Evolutionary conservation across 2,888 invertebrate species (phyloP).

Genomic region (Dyspetes luteomarginatus): DNA sequence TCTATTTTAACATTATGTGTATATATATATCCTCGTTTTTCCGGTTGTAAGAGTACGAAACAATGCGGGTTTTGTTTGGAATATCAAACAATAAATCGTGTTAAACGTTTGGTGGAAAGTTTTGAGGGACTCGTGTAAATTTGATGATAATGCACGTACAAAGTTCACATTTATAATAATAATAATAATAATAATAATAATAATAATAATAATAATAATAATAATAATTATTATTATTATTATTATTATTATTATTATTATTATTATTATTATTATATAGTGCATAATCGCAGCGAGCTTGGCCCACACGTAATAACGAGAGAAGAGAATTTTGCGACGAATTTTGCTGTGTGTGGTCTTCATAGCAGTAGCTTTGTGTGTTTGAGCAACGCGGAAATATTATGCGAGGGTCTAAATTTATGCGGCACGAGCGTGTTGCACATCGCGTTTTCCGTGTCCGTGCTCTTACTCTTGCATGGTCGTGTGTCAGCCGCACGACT

Average conservation of each 20-base stretch:
- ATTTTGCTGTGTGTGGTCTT: background rate
- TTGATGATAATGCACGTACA: conserved; percentile 7
- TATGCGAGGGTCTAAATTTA: conserved; percentile 57
- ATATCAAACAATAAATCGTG: conserved; percentile 7
- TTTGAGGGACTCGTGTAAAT: conserved; percentile 27
- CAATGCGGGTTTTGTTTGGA: conserved; percentile 6
- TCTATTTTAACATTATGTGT: conserved; percentile 12
- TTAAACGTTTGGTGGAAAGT: conserved; percentile 35
- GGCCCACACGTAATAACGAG: too few relatives aligned
- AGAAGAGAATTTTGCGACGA: too few relatives aligned
- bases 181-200: too few relatives aligned
- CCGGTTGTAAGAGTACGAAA: background rate
- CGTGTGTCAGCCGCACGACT: conserved; percentile 14
- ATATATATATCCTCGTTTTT: background rate
- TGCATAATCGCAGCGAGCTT: too few relatives aligned
- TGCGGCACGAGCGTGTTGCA: conserved; percentile 51
- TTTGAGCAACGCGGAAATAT: conserved; percentile 52
- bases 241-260: too few relatives aligned
- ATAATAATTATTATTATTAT: too few relatives aligned
- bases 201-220: too few relatives aligned
- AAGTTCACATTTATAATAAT: background rate
- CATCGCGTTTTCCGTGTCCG: conserved; percentile 58
- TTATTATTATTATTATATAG: too few relatives aligned
- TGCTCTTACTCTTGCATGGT: conserved; percentile 24
- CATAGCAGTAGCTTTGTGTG: background rate